These are phyloP conservation scores for Listronotus bonariensis DNA, from an alignment of 1,140 invertebrate species.

Conservation along the genomic window DNA sequence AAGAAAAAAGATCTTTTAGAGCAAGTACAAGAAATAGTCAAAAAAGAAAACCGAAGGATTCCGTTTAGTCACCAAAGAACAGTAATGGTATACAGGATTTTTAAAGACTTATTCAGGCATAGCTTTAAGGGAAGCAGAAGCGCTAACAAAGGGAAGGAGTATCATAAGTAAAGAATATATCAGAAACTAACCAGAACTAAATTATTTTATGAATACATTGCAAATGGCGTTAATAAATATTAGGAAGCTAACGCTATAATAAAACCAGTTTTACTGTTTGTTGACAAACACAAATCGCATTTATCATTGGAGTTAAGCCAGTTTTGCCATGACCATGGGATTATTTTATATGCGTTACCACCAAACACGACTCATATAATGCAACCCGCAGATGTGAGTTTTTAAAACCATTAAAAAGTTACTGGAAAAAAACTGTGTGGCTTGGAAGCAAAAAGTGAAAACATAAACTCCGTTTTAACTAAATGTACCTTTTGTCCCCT, in stretches of 20 bases:
- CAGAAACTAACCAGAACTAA: constrained; percentile 16
- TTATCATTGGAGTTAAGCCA: constrained; percentile 7
- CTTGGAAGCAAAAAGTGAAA: too few species aligned
- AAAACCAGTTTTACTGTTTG: constrained; percentile 23
- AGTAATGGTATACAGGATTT: constrained; percentile 38
- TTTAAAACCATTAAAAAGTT: constrained; percentile 26
- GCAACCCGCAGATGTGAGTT: constrained; percentile 33
- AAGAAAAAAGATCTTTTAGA: constrained; percentile 36
- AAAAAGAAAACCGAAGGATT: constrained; percentile 18
- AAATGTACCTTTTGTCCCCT: too few species aligned
- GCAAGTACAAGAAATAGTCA: constrained; percentile 23
- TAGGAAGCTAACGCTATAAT: constrained; percentile 27
- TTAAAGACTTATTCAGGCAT: too few species aligned
- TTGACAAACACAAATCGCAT: constrained; percentile 32
- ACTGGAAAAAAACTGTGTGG: constrained; percentile 17
- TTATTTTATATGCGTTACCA: constrained; percentile 12
- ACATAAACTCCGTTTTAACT: too few species aligned
- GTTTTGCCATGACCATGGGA: constrained; percentile 22
- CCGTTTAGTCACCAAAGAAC: constrained; percentile 43
- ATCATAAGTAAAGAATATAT: too few species aligned
- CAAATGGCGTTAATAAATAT: constrained; percentile 52
- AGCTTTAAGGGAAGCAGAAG: too few species aligned
- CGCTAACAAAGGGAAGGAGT: too few species aligned
- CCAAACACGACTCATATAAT: constrained; percentile 33
- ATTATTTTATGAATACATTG: constrained; percentile 55